Evolutionary conservation across 2,888 invertebrate species (phyloP), one percentile per base, ranked within the genome.

Genomic region (Cepaea hortensis): DNA sequence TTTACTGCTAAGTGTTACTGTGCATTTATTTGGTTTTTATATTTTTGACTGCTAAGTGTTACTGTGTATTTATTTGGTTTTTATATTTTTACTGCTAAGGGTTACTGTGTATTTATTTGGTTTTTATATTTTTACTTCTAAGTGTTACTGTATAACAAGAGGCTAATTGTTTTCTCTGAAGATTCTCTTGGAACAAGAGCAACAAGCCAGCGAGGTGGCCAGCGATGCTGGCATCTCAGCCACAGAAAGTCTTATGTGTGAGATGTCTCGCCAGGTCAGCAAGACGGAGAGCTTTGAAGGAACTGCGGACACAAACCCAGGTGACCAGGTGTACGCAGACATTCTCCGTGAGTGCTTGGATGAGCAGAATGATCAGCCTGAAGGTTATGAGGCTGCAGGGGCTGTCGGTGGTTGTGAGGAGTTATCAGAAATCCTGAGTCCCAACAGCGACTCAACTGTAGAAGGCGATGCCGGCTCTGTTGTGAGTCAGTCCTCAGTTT

Each of bases 181-280:
- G 91, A 86, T 87, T 50, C 90, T 87, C 83, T 91, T 90, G 83
- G 90, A 91, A 77, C 88, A 89, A n/a, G 90, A 91, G 35, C 90
- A 90, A 9, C 91, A 91, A 7, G 82, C 90, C 46, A 90, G 90
- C 3, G 90, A 90, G 73, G 91, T 91, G 62, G 89, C 86, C 46
- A 90, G 90, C 77, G 89, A 89, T 76, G 88, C 89, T 18, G 89
- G 88, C 7, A 73, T 90, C 61, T 90, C 92, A 0, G 90, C 90
- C 0, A 91, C 91, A 1, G 93, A 92, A 84, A 92, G 92, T 80
- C 90, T 90, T 18, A 89, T 91, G 65, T 91, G 90, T 87, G 92
- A 92, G 87, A 91, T 93, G 91, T 92, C 92, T 6, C 90, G 93
- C 0, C 93, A 93, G 87, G 92, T 91, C 20, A 93, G 93, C 82